phyloP scores from a whole-genome alignment of 2,888 invertebrate species.

The Dichetophora obliterata region DNA sequence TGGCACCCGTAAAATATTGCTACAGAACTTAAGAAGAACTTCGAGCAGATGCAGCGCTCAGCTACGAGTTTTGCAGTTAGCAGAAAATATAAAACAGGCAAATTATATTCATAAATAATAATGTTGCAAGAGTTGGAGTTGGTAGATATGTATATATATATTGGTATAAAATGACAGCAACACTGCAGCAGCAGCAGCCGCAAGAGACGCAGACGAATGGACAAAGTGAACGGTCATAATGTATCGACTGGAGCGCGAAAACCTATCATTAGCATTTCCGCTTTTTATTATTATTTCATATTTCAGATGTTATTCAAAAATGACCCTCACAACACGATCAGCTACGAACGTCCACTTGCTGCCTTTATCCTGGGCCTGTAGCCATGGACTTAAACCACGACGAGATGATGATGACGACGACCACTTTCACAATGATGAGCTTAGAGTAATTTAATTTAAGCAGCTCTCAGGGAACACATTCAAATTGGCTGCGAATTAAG shows the following conservation, averaged over 20 bases:
- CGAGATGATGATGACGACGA: not conserved
- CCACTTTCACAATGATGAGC: conserved; percentile 10
- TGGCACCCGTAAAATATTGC: not conserved
- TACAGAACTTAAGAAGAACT: not conserved
- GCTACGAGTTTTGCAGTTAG: not conserved
- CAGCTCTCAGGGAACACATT: conserved; percentile 1
- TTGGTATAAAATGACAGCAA: conserved; percentile 11
- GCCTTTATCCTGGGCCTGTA: conserved; percentile 7
- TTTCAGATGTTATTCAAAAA: conserved; percentile 45
- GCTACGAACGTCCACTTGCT: conserved; percentile 38
- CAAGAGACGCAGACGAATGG: not conserved
- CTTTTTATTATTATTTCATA: conserved; percentile 67
- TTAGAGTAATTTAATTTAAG: conserved; percentile 2
- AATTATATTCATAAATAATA: conserved; percentile 40
- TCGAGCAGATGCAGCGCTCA: conserved; percentile 21
- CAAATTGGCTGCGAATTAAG: conserved; percentile 8
- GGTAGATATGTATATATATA: not conserved
- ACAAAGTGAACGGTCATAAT: conserved; percentile 33
- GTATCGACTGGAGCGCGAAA: conserved; percentile 50
- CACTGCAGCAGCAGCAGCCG: not conserved
- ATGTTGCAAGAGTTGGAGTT: not conserved
- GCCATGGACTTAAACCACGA: not conserved
- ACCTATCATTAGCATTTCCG: conserved; percentile 70
- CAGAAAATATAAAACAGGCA: conserved; percentile 31
- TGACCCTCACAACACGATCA: conserved; percentile 21